A percentile compares a stretch with the other conserved stretches of the same genome.
Conservation (phyloP, 2,113 vertebrate species). For the Rattus norvegicus region DNA sequence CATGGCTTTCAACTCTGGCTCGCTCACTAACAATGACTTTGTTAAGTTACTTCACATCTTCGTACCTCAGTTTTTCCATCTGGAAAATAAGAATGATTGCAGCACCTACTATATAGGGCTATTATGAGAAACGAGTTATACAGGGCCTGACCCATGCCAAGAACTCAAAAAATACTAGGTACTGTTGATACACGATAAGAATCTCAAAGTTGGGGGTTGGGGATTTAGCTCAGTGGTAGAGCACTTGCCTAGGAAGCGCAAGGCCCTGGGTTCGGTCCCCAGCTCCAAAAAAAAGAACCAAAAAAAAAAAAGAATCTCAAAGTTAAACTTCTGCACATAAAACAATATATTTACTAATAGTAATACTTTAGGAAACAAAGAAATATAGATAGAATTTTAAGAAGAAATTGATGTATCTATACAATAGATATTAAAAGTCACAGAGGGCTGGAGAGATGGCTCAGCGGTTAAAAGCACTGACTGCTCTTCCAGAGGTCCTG, state of each 20-base stretch:
- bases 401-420: background rate
- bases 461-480: too few species aligned
- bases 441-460: too few species aligned
- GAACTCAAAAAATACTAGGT: background rate
- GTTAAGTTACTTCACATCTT: conserved; percentile 15
- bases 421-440: background rate
- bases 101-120: background rate
- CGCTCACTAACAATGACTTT: background rate
- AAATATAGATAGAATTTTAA: background rate
- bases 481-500: too few species aligned
- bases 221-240: too few species aligned
- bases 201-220: background rate
- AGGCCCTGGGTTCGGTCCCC: too few species aligned
- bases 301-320: background rate
- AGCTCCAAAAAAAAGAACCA: too few species aligned
- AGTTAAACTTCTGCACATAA: conserved; percentile 36
- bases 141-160: background rate
- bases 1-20: background rate
- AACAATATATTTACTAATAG: conserved; percentile 5
- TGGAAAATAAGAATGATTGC: background rate
- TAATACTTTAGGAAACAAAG: conserved; percentile 26
- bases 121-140: background rate
- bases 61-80: background rate
- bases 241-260: too few species aligned
- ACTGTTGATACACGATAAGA: background rate